Evolutionary conservation across 2,888 invertebrate genomes (phyloP).

Genomic region (Conomelus anceps): DNA sequence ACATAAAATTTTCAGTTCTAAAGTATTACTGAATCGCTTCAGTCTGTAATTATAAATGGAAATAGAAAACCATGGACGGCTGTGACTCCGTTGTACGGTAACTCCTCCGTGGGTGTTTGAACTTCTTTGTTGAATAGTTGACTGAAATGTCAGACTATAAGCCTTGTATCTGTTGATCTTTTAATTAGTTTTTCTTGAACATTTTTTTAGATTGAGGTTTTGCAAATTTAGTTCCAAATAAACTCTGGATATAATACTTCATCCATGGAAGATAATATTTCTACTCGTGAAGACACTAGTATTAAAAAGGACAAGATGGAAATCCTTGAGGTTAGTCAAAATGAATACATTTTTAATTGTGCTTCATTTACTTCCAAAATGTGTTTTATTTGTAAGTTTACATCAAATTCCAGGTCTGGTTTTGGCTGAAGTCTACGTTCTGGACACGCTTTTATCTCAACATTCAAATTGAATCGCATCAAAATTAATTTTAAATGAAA

Average conservation of each 20-base stretch:
- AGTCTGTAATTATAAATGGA: not conserved
- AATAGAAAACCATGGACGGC: not conserved
- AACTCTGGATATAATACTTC: too few relatives aligned
- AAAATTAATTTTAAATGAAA: too few relatives aligned
- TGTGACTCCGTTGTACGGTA: too few relatives aligned
- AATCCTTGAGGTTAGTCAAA: not conserved
- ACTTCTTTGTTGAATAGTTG: not conserved
- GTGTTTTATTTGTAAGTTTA: not conserved
- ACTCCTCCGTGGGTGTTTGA: not conserved
- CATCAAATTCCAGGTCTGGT: not conserved
- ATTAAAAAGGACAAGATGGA: not conserved
- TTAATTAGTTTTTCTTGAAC: too few relatives aligned
- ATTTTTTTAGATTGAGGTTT: too few relatives aligned
- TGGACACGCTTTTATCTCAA: too few relatives aligned
- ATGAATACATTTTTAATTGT: too few relatives aligned
- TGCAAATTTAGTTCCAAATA: too few relatives aligned
- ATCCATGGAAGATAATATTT: not conserved
- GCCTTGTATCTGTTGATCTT: too few relatives aligned
- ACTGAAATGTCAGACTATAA: not conserved
- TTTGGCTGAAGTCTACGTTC: too few relatives aligned
- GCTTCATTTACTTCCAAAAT: not conserved
- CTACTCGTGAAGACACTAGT: not conserved
- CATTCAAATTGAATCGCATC: too few relatives aligned
- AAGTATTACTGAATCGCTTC: not conserved
- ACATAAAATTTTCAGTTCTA: not conserved